Percentiles rank a stretch among this genome's conserved stretches.
Conservation (phyloP, 2,888 invertebrate genomes). For the Pecten maximus region DNA sequence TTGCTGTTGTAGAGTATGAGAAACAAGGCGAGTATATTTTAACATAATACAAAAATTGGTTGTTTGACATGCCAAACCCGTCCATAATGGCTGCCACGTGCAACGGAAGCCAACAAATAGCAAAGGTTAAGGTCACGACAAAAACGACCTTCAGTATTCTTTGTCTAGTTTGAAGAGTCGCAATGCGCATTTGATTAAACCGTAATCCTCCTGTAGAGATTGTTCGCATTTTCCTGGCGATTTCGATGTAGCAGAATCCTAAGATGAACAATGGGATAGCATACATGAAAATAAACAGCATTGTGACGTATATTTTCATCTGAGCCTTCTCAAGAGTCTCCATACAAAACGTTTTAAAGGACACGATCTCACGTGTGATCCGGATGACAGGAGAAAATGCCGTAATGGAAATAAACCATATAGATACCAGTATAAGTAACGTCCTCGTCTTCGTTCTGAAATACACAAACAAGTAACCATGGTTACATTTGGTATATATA, state of each 20-base stretch:
- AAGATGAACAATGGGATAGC: constrained; percentile 57
- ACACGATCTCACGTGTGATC: constrained; percentile 52
- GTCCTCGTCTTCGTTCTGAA: constrained; percentile 57
- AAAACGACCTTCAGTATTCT: constrained; percentile 58
- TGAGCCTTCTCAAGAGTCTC: constrained; percentile 41
- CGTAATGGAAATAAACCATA: constrained; percentile 56
- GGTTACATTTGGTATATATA: too few species aligned
- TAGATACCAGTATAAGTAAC: constrained; percentile 39
- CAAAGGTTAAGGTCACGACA: constrained; percentile 57
- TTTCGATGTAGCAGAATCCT: constrained; percentile 58
- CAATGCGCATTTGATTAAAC: constrained; percentile 47
- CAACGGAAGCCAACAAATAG: constrained; percentile 62
- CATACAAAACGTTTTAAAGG: constrained; percentile 44
- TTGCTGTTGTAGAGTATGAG: constrained; percentile 57
- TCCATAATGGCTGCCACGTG: constrained; percentile 56
- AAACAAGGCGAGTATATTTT: constrained; percentile 59
- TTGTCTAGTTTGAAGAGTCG: constrained; percentile 51
- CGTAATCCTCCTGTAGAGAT: constrained; percentile 43
- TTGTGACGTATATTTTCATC: constrained; percentile 47
- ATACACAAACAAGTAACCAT: too few species aligned
- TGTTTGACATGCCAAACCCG: constrained; percentile 48
- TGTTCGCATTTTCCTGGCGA: constrained; percentile 56
- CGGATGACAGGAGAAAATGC: constrained; percentile 52
- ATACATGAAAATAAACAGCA: constrained; percentile 60
- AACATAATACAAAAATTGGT: constrained; percentile 53